These are phyloP conservation scores for Ramphastos sulfuratus DNA, from an alignment of 2,113 vertebrate species.

Conservation along the genomic window DNA sequence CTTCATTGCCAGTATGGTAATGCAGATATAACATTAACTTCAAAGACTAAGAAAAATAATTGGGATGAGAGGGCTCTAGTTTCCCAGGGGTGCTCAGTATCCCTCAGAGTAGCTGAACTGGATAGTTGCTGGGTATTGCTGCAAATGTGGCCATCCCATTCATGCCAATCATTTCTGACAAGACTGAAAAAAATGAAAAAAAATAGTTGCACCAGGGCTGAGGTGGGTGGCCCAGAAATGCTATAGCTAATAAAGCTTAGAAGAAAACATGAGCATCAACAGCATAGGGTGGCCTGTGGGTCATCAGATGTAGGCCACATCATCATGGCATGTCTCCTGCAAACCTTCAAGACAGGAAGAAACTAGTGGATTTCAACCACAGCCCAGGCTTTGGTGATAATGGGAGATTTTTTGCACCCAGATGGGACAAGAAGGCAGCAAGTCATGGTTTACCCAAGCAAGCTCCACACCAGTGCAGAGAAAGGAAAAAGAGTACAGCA, in stretches of 20 bases:
- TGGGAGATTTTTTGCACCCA: background rate
- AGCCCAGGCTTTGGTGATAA: background rate
- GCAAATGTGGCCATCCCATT: background rate
- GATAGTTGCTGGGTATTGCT: background rate
- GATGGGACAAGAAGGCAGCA: background rate
- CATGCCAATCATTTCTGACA: background rate
- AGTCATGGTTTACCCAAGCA: background rate
- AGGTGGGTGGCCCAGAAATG: background rate
- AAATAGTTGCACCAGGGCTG: background rate
- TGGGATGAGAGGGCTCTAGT: background rate
- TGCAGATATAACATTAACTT: constrained; percentile 15
- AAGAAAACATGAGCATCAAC: background rate
- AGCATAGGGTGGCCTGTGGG: background rate
- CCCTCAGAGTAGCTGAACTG: background rate
- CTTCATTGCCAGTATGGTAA: constrained; percentile 1
- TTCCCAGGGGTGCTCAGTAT: background rate
- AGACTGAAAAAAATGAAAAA: background rate
- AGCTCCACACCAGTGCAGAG: background rate
- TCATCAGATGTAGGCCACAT: background rate
- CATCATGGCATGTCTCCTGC: background rate
- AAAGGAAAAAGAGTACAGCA: background rate
- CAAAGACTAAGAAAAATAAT: background rate
- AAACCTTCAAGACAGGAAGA: background rate
- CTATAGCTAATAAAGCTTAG: background rate
- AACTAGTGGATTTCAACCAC: background rate